Evolutionary conservation across 2,888 invertebrate genomes (phyloP), one percentile per base, ranked within the genome.

Genomic region (Zeuzera pyrina): DNA sequence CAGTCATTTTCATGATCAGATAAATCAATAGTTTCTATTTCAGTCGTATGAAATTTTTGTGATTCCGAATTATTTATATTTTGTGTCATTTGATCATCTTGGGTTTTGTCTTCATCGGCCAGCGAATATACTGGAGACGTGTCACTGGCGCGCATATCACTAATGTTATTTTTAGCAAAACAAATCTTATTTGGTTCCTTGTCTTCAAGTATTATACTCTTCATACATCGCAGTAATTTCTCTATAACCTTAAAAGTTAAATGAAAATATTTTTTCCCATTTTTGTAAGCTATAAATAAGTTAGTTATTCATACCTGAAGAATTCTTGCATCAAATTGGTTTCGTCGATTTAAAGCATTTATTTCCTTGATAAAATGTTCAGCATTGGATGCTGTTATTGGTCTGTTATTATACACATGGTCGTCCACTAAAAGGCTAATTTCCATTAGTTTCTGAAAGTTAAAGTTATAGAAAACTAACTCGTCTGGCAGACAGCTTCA

Each of bases 381-480:
- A 4, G 64, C 55, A 10, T 28, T 8, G 2, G 12, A 6, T n/a
- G 35, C 33, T 1, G 61, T 38, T 32, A 79, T 69, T 1, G 45
- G 50, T 27, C 47, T 52, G 6, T 60, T 42, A 16, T 61, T 58
- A 35, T 72, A 74, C 12, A 78, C 37, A 29, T 63, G 63, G 14
- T 69, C 58, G 1, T 77, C 77, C 5, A 66, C 41, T 42, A 41
- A 45, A 2, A 76, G 27, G 31, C 61, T 69, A 25, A 77, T 64
- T 32, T 57, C 45, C 35, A 77, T 58, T 2, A 79, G 48, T 22
- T 64, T 56, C n/a, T n/a, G n/a, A n/a, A n/a, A n/a, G n/a, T n/a
- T n/a, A n/a, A n/a, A n/a, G n/a, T n/a, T n/a, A n/a, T n/a, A n/a
- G n/a, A n/a, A n/a, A n/a, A n/a, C n/a, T n/a, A n/a, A n/a, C n/a